Evolutionary conservation across 2,797 vertebrate genomes (phyloP), one percentile per base, ranked within the genome.

Genomic region (Limnodromus scolopaceus): DNA sequence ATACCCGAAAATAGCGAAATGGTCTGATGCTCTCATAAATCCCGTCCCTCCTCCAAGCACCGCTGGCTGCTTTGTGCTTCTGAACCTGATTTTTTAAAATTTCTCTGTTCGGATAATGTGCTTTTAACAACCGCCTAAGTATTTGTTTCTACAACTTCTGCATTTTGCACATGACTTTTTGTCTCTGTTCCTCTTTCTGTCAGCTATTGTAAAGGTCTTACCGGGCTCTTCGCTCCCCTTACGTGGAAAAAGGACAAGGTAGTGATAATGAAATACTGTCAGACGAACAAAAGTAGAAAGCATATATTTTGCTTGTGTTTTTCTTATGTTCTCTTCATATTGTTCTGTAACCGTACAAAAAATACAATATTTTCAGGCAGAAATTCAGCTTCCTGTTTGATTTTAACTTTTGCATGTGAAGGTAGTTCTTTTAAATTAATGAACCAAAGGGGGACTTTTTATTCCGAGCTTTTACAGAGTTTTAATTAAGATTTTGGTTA

Each of bases 31-130:
- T 3, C 6, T 43, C 22, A 0, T 16, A 16, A 55, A 32, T 30
- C n/a, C 6, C 20, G n/a, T 10, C 5, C 19, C 19, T 61, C 1
- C 1, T 46, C 55, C 7, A 2, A 4, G 69, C 5, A 1, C 54
- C 2, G 5, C 70, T 57, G 85, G 38, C 22, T 30, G 0, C n/a
- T 19, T 24, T 1, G 2, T 2, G 0, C 11, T 38, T 38, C 27
- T 45, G 53, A 64, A 22, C 17, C 19, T 1, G 5, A 0, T 19
- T 63, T 24, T 23, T 22, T 1, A 4, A 25, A n/a, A 23, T 22
- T 27, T 49, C 10, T 2, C 2, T 8, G 5, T n/a, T 55, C 27
- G 6, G 5, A 0, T 27, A 12, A 28, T 6, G 12, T 25, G 30
- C 2, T 64, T 83, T 60, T 64, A 16, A 10, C 61, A 23, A 5